Percentiles rank a stretch among this genome's conserved stretches.
phyloP scores from a whole-genome alignment of 2,888 invertebrate species.

The Lissonota sp. region DNA sequence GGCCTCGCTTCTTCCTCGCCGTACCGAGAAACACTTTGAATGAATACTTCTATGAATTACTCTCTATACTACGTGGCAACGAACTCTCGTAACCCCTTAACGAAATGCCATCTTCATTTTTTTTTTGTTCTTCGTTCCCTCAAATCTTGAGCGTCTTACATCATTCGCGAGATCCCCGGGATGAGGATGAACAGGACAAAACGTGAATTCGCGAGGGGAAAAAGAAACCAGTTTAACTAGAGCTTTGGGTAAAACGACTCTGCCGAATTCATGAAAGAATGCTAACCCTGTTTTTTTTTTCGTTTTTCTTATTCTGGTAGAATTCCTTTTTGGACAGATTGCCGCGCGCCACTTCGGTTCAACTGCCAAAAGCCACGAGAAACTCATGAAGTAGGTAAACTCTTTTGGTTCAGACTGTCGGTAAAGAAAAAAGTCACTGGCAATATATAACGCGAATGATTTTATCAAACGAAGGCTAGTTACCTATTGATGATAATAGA shows the following conservation, averaged over 20 bases:
- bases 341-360: no score
- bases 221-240: neutral
- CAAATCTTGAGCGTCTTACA: no score
- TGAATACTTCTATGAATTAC: conserved; percentile 38
- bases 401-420: neutral
- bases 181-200: neutral
- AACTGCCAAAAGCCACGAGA: neutral
- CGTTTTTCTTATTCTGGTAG: neutral
- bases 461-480: neutral
- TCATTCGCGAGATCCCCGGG: neutral
- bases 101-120: conserved; percentile 13
- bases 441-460: neutral
- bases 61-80: conserved; percentile 23
- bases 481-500: neutral
- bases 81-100: conserved; percentile 34
- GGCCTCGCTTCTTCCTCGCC: neutral
- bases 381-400: neutral
- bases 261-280: conserved; percentile 12
- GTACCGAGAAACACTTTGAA: conserved; percentile 29
- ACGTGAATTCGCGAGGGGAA: neutral
- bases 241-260: conserved; percentile 1
- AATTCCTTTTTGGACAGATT: neutral
- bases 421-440: neutral
- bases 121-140: conserved; percentile 17
- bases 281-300: neutral